Percentiles rank a stretch among this genome's conserved stretches.
Evolutionary conservation across 2,888 invertebrate genomes (phyloP).

Genomic region (Callosobruchus maculatus): DNA sequence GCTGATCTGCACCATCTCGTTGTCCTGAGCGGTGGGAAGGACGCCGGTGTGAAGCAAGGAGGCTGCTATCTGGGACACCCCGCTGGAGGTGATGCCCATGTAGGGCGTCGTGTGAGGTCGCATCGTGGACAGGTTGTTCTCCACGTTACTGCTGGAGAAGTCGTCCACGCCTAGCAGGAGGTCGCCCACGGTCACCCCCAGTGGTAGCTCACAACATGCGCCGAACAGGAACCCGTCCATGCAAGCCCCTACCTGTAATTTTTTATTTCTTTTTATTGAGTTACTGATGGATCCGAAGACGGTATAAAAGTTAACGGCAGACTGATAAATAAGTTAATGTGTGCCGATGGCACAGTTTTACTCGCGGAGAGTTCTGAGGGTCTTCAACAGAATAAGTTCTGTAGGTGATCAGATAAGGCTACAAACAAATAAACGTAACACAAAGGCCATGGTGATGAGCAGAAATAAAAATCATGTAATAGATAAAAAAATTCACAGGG

Average conservation of each 20-base stretch:
- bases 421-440: too few relatives aligned
- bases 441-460: too few relatives aligned
- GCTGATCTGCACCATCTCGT: constrained; percentile 40
- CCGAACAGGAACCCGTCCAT: constrained; percentile 92
- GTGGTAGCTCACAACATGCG: constrained; percentile 79
- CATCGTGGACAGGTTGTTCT: constrained; percentile 28
- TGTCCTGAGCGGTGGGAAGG: constrained; percentile 44
- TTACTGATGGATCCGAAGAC: too few relatives aligned
- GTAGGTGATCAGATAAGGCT: too few relatives aligned
- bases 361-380: too few relatives aligned
- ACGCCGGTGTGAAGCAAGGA: constrained; percentile 43
- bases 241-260: constrained; percentile 62
- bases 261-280: too few relatives aligned
- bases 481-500: too few relatives aligned
- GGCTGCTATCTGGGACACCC: constrained; percentile 57
- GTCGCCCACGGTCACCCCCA: constrained; percentile 33
- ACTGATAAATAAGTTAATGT: too few relatives aligned
- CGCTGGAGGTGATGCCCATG: constrained; percentile 56
- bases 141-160: constrained; percentile 15
- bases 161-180: constrained; percentile 21
- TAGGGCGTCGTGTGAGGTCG: constrained; percentile 29
- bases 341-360: too few relatives aligned
- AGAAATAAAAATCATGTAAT: too few relatives aligned
- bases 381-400: too few relatives aligned
- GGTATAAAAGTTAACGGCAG: too few relatives aligned